Base-by-base conservation (phyloP, 2,797 vertebrate genomes). In the Vultur gryphus region DNA sequence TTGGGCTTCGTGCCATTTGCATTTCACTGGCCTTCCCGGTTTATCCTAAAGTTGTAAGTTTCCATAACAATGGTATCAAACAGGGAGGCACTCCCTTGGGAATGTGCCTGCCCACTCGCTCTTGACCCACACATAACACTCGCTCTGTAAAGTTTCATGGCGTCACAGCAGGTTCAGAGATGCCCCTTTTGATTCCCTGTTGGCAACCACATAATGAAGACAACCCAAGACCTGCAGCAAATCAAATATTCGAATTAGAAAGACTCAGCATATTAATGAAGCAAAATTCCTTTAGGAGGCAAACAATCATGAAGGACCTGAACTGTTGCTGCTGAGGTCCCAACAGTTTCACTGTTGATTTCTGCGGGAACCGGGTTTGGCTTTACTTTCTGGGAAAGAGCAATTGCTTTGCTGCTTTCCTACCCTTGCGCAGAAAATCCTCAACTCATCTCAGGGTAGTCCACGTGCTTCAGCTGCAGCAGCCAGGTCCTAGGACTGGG, bases 201-300 rank as follows among this genome's bases (percentile, higher is more conserved):
- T 80, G 65, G 75, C 93, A 95, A 81, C 67, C 55, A 57, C 18
- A 6, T 72, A 77, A 93, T 82, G 76, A 87, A 43, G 95, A 96
- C 92, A 97, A 79, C 73, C 25, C 67, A 89, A 89, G 41, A 49
- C 37, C 70, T 10, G 8, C 94, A 89, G 78, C 80, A 87, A 96
- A 97, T 95, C 55, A 89, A 84, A 93, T 88, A 95, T 79, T 88
- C 15, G 24, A 78, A 94, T 94, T 94, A 75, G 66, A 95, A 95
- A 91, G 92, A 76, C 64, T 89, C 52, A 13, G 80, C 72, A 58
- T 75, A n/a, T 86, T 97, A 96, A 92, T 77, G 90, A 93, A 96
- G 52, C 76, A 94, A 88, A 97, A 90, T 78, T 95, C 90, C 87
- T 89, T 93, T 61, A 91, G 76, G 94, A 65, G 69, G 21, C 52